Evolutionary conservation across 92 coral and sea anemone genomes (phyloP).

Genomic region (Porites evermanni): DNA sequence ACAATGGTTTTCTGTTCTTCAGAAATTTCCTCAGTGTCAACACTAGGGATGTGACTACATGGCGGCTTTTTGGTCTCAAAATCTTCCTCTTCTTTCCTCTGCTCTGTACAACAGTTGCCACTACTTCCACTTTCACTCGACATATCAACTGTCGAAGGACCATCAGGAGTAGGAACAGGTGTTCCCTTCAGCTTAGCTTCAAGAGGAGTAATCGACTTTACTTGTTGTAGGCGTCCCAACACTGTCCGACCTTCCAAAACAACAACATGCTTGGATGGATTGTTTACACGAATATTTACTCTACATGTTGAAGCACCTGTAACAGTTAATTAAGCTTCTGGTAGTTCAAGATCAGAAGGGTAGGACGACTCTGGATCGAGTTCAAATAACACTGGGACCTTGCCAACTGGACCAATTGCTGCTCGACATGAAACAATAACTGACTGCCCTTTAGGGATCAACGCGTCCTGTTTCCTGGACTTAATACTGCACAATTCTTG

Average conservation of each 20-base stretch:
- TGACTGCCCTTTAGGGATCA: no score
- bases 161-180: background rate
- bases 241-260: no score
- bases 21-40: conserved; percentile 58
- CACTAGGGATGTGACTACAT: no score
- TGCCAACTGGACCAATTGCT: conserved; percentile 61
- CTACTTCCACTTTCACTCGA: no score
- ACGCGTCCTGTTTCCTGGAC: no score
- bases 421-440: background rate
- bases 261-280: no score
- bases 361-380: conserved; percentile 68
- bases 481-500: no score
- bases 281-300: conserved; percentile 41
- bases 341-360: conserved; percentile 61
- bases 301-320: conserved; percentile 43
- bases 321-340: conserved; percentile 49
- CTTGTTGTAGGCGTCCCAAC: no score
- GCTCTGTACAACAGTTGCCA: no score
- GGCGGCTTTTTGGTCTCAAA: no score
- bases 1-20: conserved; percentile 49
- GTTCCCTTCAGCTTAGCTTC: conserved; percentile 42
- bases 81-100: no score
- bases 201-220: conserved; percentile 53
- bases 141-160: background rate
- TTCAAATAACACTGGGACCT: conserved; percentile 76